Evolutionary conservation across 2,888 invertebrate genomes (phyloP), one percentile per base, ranked within the genome.

Genomic region (Orchestes rusci): DNA sequence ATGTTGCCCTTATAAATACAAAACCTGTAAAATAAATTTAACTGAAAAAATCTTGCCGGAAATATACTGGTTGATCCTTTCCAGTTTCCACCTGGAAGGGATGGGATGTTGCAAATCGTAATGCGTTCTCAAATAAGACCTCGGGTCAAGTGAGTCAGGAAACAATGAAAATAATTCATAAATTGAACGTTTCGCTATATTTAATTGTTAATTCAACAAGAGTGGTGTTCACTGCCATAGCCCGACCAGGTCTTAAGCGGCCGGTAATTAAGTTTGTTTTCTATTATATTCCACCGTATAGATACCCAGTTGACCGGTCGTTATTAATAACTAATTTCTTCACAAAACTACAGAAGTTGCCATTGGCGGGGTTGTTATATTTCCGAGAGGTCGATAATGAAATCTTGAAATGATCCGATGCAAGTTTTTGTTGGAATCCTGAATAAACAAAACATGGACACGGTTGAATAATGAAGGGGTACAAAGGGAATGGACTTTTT

Each of bases 211-310:
- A 67, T 67, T 67, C 64, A 62, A 64, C 65, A 62, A 64, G 63
- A 62, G 64, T 65, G 61, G 61, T 42, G 35, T 36, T 33, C 19
- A 40, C 12, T 35, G 61, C n/a, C n/a, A n/a, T n/a, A 60, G 61
- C 59, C 59, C 59, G 61, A 61, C 59, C 62, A 16, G 63, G 65
- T 66, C 66, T 66, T 67, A 66, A 66, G 61, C 62, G 63, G 59
- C 60, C 59, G 60, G 62, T 68, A 68, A 68, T 68, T 68, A 68
- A 68, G 67, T 68, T 67, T 68, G 65, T 68, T 68, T 68, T 68
- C 68, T 68, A 68, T 68, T 68, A 67, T 67, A 66, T 62, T 64
- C 62, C 62, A 62, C 61, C 62, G 62, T 65, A 66, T 65, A 66
- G 66, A 57, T 43, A 45, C 51, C 51, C 51, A 45, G 46, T 49